Percentiles rank a stretch among this genome's conserved stretches.
Conservation (phyloP, 1,140 invertebrate species). For the Lutraria rhynchaena region DNA sequence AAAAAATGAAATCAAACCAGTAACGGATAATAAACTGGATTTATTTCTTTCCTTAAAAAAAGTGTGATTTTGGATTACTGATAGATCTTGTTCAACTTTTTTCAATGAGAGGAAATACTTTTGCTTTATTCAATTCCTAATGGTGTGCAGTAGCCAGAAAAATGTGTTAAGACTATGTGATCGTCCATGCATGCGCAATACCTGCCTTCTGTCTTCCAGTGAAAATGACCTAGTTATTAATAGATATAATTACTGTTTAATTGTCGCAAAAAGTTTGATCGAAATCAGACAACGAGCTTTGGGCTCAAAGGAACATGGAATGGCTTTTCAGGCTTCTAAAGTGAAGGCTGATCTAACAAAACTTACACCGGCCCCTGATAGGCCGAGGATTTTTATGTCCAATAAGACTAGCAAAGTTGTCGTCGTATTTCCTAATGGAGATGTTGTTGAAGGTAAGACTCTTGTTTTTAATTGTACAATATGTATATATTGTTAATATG, state of each 20-base stretch:
- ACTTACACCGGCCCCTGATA: slow-evolving; percentile 66
- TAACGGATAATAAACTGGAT: no score
- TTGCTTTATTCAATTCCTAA: neutral
- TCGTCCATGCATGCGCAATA: neutral
- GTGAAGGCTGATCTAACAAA: slow-evolving; percentile 54
- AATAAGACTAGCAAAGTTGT: slow-evolving; percentile 78
- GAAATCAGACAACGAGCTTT: neutral
- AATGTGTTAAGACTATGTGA: slow-evolving; percentile 6
- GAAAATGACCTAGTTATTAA: slow-evolving; percentile 9
- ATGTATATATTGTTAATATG: no score
- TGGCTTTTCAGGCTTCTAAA: slow-evolving; percentile 55
- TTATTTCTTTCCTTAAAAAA: no score
- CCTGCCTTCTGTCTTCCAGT: neutral
- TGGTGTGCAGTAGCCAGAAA: neutral
- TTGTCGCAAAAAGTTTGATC: neutral
- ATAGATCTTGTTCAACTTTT: no score
- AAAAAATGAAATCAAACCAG: no score
- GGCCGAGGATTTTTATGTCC: slow-evolving; percentile 80
- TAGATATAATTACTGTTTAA: neutral
- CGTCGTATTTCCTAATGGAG: slow-evolving; percentile 79
- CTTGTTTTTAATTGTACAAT: no score
- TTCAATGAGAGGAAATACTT: no score
- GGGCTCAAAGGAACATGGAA: slow-evolving; percentile 29
- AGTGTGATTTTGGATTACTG: no score
- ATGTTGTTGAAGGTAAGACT: slow-evolving; percentile 78